These are phyloP conservation scores for Leucoptera coffeella DNA, from an alignment of 2,888 invertebrate genomes.

Conservation along the genomic window DNA sequence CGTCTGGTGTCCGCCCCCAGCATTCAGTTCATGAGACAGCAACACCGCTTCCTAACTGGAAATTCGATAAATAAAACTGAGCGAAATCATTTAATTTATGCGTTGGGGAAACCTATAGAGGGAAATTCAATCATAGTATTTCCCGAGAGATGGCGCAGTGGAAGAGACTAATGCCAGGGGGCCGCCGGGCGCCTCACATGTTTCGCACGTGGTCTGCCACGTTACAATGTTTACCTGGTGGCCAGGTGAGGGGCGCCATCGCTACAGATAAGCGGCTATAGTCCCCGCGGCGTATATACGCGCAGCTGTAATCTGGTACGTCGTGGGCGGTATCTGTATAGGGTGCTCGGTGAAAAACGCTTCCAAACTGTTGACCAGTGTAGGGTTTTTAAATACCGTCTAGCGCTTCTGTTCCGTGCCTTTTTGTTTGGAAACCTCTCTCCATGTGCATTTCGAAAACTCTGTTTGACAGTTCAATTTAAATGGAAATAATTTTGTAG, in stretches of 20 bases:
- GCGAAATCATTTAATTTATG: conserved; percentile 40
- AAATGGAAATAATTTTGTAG: too few relatives aligned
- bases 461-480: too few relatives aligned
- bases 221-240: conserved; percentile 51
- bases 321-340: too few relatives aligned
- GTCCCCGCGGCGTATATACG: too few relatives aligned
- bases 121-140: neutral
- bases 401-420: too few relatives aligned
- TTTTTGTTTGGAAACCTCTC: too few relatives aligned
- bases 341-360: too few relatives aligned
- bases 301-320: too few relatives aligned
- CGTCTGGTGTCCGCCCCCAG: conserved; percentile 49
- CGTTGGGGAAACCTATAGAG: conserved; percentile 13
- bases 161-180: neutral
- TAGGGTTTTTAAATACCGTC: too few relatives aligned
- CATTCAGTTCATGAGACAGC: conserved; percentile 37
- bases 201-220: conserved; percentile 40
- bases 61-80: conserved; percentile 48
- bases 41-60: conserved; percentile 47
- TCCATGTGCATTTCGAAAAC: too few relatives aligned
- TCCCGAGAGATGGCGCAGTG: conserved; percentile 1
- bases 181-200: conserved; percentile 19
- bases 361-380: too few relatives aligned
- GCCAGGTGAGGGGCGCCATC: conserved; percentile 34
- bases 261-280: too few relatives aligned